phyloP scores from a whole-genome alignment of 2,888 invertebrate genomes.

The Tetrapedia diversipes region DNA sequence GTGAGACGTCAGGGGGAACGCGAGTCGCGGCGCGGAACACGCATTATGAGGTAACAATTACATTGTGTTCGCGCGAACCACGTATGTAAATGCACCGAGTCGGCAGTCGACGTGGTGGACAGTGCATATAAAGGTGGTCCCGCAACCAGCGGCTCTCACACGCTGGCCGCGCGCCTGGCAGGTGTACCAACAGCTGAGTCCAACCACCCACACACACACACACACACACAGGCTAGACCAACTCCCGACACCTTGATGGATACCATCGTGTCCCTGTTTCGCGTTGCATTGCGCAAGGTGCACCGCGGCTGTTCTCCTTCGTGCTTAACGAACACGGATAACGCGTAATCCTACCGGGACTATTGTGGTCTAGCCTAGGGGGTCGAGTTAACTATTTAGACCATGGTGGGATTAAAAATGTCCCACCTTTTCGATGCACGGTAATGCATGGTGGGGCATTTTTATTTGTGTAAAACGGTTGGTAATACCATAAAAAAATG shows the following conservation, averaged over 20 bases:
- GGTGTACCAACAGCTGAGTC: conserved; percentile 79
- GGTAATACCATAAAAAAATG: no score
- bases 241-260: conserved; percentile 71
- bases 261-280: conserved; percentile 66
- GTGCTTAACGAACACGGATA: conserved; percentile 57
- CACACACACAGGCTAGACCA: conserved; percentile 67
- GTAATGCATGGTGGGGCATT: no score
- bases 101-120: conserved; percentile 67
- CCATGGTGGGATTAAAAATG: no score
- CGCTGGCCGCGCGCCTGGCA: conserved; percentile 62
- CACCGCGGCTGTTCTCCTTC: conserved; percentile 58
- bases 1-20: conserved; percentile 70
- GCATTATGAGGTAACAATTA: conserved; percentile 78
- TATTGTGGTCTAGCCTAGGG: conserved; percentile 25
- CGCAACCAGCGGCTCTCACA: conserved; percentile 56
- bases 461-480: no score
- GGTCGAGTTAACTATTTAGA: no score
- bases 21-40: conserved; percentile 62
- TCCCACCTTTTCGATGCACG: no score
- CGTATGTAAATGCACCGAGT: conserved; percentile 74
- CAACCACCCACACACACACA: conserved; percentile 76
- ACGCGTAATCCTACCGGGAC: conserved; percentile 47
- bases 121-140: conserved; percentile 66
- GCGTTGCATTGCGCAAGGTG: conserved; percentile 69
- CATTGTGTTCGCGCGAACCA: conserved; percentile 74